Evolutionary conservation across 1,140 invertebrate species (phyloP).

Genomic region (Cotesia typhae): DNA sequence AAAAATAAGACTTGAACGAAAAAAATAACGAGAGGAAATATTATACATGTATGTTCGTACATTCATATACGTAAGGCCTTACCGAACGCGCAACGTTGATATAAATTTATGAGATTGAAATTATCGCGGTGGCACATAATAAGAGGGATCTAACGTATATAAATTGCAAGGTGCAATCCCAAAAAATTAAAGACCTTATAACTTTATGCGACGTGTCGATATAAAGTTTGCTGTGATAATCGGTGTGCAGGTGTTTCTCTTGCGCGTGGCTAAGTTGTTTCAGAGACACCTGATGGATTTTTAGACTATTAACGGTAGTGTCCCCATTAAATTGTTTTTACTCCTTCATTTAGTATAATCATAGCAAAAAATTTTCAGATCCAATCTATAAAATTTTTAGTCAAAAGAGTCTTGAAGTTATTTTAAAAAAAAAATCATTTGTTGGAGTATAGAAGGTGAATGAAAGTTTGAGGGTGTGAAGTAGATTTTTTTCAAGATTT

Average conservation of each 20-base stretch:
- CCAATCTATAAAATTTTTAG: no score
- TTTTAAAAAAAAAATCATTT: no score
- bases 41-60: background rate
- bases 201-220: conserved; percentile 10
- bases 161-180: conserved; percentile 17
- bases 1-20: background rate
- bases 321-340: no score
- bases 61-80: no score
- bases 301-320: background rate
- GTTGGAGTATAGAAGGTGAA: no score
- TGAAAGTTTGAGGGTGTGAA: no score
- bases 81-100: background rate
- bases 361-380: no score
- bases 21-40: background rate
- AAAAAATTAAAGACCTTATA: no score
- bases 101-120: conserved; percentile 29
- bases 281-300: conserved; percentile 11
- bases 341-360: no score
- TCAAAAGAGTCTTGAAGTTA: no score
- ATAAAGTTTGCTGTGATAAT: conserved; percentile 18
- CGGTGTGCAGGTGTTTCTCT: conserved; percentile 14
- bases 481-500: no score
- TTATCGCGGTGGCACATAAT: conserved; percentile 20
- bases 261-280: background rate
- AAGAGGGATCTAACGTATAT: conserved; percentile 9